Evolutionary conservation across 37 sponge, comb jelly and placozoan species (phyloP).

Genomic region (Chondrosia reniformis): DNA sequence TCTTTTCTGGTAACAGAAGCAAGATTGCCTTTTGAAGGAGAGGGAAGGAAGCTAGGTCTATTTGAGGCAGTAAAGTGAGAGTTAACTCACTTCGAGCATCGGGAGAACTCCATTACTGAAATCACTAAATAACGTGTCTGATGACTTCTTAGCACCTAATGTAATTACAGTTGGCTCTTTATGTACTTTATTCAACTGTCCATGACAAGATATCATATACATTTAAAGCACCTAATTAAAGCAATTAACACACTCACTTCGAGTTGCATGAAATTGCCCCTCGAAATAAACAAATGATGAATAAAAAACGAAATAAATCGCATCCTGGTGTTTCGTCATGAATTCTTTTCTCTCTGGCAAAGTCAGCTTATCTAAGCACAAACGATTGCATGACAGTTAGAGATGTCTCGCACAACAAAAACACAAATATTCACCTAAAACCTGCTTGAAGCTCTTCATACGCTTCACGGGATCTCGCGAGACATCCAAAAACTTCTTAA

Average conservation of each 20-base stretch:
- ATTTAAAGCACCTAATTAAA: neutral
- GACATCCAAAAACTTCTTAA: conserved; percentile 78
- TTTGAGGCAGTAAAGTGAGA: neutral
- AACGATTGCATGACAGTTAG: neutral
- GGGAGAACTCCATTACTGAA: conserved; percentile 50
- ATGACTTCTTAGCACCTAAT: neutral
- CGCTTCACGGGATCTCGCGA: conserved; percentile 62
- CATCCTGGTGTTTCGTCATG: conserved; percentile 37
- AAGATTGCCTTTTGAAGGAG: neutral
- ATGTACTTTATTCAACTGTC: too few relatives aligned
- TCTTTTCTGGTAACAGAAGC: conserved; percentile 62
- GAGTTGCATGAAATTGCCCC: conserved; percentile 33
- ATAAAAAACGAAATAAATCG: conserved; percentile 70
- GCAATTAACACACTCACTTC: conserved; percentile 33
- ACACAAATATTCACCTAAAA: conserved; percentile 38
- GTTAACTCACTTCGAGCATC: conserved; percentile 46
- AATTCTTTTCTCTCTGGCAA: conserved; percentile 59
- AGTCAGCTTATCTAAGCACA: conserved; percentile 61
- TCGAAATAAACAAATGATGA: conserved; percentile 60
- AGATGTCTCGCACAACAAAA: neutral
- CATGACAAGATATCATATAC: neutral
- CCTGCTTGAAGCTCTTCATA: conserved; percentile 61
- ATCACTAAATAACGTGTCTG: conserved; percentile 24
- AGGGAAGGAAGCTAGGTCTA: neutral
- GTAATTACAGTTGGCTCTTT: too few relatives aligned